Percentiles rank a stretch among this genome's conserved stretches.
These are phyloP conservation scores for Antennarius striatus DNA, from an alignment of 2,113 vertebrate genomes.

Conservation along the genomic window DNA sequence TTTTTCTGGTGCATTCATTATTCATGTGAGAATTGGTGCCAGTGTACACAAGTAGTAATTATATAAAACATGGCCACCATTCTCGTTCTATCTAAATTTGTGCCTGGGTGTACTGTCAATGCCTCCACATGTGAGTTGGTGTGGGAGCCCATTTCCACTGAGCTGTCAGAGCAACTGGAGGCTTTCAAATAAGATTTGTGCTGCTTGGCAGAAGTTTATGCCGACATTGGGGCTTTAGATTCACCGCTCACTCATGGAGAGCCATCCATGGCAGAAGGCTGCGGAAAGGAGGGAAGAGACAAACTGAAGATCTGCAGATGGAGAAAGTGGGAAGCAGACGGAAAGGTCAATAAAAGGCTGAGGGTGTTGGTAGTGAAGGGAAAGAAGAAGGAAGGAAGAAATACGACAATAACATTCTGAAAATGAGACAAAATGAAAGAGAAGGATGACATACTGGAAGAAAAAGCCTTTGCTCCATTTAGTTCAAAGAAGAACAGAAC, in stretches of 20 bases:
- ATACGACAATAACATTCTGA: neutral
- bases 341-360: constrained; percentile 10
- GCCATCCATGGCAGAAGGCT: constrained; percentile 44
- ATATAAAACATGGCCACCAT: neutral
- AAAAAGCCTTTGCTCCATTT: too few species aligned
- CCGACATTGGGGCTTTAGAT: constrained; percentile 50
- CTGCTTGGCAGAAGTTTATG: constrained; percentile 44
- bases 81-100: neutral
- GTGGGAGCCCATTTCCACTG: constrained; percentile 11
- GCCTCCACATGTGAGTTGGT: neutral
- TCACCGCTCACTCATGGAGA: constrained; percentile 39
- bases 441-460: too few species aligned
- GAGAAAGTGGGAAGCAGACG: constrained; percentile 5
- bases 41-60: neutral
- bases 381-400: neutral
- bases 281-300: constrained; percentile 1
- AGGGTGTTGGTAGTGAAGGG: neutral
- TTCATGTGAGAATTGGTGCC: neutral
- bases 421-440: neutral
- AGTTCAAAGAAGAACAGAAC: too few species aligned
- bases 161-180: constrained; percentile 43
- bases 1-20: neutral
- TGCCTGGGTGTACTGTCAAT: neutral
- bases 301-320: constrained; percentile 13
- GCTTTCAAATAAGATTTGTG: constrained; percentile 58